Conservation (phyloP, 2,797 vertebrate species). For the Pterois miles region DNA sequence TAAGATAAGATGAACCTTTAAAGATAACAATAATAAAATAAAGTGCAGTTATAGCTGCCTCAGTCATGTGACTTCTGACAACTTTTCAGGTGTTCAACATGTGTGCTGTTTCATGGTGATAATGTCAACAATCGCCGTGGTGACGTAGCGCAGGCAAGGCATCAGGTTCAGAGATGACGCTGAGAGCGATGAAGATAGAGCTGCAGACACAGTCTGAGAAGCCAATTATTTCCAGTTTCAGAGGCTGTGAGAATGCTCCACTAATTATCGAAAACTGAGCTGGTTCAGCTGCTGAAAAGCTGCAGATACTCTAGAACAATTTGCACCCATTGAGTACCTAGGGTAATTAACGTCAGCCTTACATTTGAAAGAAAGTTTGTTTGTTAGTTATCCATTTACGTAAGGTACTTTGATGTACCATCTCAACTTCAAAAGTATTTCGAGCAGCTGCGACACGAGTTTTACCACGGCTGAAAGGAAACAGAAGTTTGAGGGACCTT, state of each 20-base stretch:
- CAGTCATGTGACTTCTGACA: background rate
- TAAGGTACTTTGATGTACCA: constrained; percentile 59
- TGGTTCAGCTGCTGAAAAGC: constrained; percentile 71
- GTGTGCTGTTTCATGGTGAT: constrained; percentile 12
- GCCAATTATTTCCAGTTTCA: constrained; percentile 79
- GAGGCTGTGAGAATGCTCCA: constrained; percentile 64
- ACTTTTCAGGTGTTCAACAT: constrained; percentile 9
- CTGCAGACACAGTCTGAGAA: constrained; percentile 64
- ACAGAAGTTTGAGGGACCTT: constrained; percentile 56
- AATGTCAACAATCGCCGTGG: constrained; percentile 37
- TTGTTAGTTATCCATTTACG: constrained; percentile 57
- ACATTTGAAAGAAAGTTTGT: constrained; percentile 65
- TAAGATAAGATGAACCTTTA: too few species aligned
- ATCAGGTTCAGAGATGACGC: constrained; percentile 61
- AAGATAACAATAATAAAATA: background rate
- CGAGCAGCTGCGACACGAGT: constrained; percentile 41
- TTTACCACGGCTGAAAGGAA: constrained; percentile 56
- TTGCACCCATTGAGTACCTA: constrained; percentile 69
- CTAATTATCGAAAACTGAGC: constrained; percentile 76
- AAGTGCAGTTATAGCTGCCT: background rate
- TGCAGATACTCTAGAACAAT: constrained; percentile 76
- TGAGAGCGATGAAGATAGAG: too few species aligned
- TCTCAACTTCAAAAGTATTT: constrained; percentile 53
- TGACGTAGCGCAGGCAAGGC: constrained; percentile 21
- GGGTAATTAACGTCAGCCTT: constrained; percentile 71